A percentile compares a stretch with the other conserved stretches of the same genome.
Conservation (phyloP, 2,797 vertebrate genomes). For the Enteromius viviparus region DNA sequence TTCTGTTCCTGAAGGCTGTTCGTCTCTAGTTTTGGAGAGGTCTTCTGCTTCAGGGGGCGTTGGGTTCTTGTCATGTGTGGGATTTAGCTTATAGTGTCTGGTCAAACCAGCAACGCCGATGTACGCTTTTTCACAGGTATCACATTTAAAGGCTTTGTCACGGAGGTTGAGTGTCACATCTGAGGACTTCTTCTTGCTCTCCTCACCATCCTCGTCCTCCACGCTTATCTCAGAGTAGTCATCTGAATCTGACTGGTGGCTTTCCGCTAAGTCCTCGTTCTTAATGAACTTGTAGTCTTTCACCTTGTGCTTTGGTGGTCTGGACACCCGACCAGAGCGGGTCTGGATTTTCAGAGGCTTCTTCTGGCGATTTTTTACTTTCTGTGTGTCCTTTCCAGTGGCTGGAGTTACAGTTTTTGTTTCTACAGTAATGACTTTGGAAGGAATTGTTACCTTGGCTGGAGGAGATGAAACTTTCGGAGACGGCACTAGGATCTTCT, state of each 20-base stretch:
- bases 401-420: slow-evolving; percentile 35
- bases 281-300: slow-evolving; percentile 98
- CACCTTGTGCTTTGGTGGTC: slow-evolving; percentile 93
- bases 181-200: slow-evolving; percentile 63
- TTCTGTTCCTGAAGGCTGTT: slow-evolving; percentile 35
- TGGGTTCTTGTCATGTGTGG: slow-evolving; percentile 77
- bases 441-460: slow-evolving; percentile 34
- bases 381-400: slow-evolving; percentile 66
- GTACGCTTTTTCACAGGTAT: slow-evolving; percentile 91
- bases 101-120: slow-evolving; percentile 91
- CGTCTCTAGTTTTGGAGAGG: slow-evolving; percentile 53
- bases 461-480: background rate
- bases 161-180: slow-evolving; percentile 78
- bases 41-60: slow-evolving; percentile 37
- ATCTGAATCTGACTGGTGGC: slow-evolving; percentile 90
- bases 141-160: slow-evolving; percentile 86
- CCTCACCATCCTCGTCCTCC: slow-evolving; percentile 85
- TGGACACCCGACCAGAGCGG: slow-evolving; percentile 90
- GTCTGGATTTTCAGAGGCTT: slow-evolving; percentile 89
- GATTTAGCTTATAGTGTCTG: slow-evolving; percentile 91
- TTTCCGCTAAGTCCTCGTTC: slow-evolving; percentile 89
- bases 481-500: slow-evolving; percentile 54
- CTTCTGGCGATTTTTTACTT: slow-evolving; percentile 77
- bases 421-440: slow-evolving; percentile 50
- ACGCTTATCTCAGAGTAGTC: slow-evolving; percentile 92